These are phyloP conservation scores for Urocynchramus pylzowi DNA, from an alignment of 2,113 vertebrate species.

Conservation along the genomic window DNA sequence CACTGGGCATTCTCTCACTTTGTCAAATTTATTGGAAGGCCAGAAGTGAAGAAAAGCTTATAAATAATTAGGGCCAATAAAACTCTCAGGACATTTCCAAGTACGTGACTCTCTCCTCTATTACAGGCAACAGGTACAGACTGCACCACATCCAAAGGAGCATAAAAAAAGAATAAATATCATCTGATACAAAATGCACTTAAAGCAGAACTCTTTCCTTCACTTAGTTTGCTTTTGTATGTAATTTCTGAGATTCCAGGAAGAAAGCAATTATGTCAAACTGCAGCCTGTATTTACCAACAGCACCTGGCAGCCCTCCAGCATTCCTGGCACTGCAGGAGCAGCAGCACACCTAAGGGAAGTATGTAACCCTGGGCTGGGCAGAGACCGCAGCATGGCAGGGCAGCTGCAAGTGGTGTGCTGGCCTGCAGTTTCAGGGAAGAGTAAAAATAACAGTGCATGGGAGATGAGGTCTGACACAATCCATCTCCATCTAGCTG, in stretches of 20 bases:
- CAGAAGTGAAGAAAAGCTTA: background rate
- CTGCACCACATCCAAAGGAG: background rate
- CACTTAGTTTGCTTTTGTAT: background rate
- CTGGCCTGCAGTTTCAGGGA: background rate
- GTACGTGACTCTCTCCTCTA: background rate
- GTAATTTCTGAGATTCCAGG: conserved; percentile 15
- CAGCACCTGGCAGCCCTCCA: conserved; percentile 57
- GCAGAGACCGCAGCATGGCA: conserved; percentile 41
- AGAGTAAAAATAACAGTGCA: conserved; percentile 4
- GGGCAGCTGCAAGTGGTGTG: background rate
- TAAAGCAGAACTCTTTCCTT: background rate
- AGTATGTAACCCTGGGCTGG: conserved; percentile 73
- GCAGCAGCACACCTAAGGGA: conserved; percentile 82
- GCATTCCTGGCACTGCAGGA: conserved; percentile 50
- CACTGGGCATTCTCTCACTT: background rate
- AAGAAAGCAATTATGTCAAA: conserved; percentile 34
- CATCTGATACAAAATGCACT: background rate
- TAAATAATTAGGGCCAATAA: background rate
- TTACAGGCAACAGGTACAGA: background rate
- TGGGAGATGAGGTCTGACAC: background rate
- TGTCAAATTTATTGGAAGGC: background rate
- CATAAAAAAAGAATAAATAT: background rate
- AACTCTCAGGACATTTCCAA: background rate
- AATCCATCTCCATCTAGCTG: background rate
- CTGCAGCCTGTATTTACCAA: conserved; percentile 56